Percentiles rank a stretch among this genome's conserved stretches.
These are phyloP conservation scores for Pseudomyrmex pallidus DNA, from an alignment of 1,140 invertebrate species.

Conservation along the genomic window DNA sequence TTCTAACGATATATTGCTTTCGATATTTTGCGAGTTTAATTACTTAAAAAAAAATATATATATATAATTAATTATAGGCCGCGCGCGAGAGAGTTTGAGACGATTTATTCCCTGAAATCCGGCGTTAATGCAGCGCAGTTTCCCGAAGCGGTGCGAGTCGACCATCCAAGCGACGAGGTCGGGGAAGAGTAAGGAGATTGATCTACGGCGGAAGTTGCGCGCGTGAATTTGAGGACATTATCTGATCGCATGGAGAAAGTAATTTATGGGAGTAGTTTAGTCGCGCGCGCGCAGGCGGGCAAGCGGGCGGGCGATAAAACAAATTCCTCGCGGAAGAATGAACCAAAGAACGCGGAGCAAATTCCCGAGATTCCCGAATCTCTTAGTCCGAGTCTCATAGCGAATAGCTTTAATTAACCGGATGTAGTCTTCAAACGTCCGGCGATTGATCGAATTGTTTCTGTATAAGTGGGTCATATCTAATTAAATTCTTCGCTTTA, in stretches of 20 bases:
- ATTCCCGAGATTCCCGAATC: conserved; percentile 48
- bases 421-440: conserved; percentile 27
- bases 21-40: too few species aligned
- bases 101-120: conserved; percentile 44
- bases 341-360: conserved; percentile 31
- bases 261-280: conserved; percentile 80
- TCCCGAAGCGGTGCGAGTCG: conserved; percentile 44
- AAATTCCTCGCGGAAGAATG: conserved; percentile 65
- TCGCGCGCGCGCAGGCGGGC: conserved; percentile 7
- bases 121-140: conserved; percentile 23
- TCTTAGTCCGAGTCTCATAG: conserved; percentile 39
- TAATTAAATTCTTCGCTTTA: conserved; percentile 42
- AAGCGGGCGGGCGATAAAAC: conserved; percentile 54
- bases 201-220: conserved; percentile 80
- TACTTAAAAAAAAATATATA: too few species aligned
- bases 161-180: conserved; percentile 25
- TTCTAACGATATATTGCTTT: too few species aligned
- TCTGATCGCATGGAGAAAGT: conserved; percentile 76
- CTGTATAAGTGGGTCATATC: not conserved
- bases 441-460: conserved; percentile 39
- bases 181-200: conserved; percentile 67
- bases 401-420: conserved; percentile 52
- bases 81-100: conserved; percentile 14
- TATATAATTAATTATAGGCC: not conserved
- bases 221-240: conserved; percentile 81